Base-by-base conservation (phyloP, 2,797 vertebrate genomes). In the Melanotaenia maccullochi region DNA sequence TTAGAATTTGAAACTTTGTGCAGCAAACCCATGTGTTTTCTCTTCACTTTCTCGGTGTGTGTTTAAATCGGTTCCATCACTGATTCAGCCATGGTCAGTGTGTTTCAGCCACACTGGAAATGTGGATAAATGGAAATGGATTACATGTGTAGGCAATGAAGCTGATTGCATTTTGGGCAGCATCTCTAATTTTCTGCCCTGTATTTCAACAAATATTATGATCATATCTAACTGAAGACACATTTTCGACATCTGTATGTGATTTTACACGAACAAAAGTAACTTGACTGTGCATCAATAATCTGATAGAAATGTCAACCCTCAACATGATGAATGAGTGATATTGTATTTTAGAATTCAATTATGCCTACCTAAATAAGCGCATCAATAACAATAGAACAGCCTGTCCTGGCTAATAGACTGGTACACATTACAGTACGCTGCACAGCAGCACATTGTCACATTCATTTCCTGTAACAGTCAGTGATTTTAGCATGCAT, bases 381-480 rank as follows among this genome's bases (percentile, higher is more conserved):
- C 87, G 81, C 89, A 92, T 92, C 88, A 88, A 89, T 90, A 90
- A 90, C 87, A 86, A 87, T 77, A 82, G 68, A 86, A 76, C 69
- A 65, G 62, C 67, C 82, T 83, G 87, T 85, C 86, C 76, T 68
- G 69, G 61, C 68, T 86, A 81, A 85, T 76, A 81, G 78, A 76
- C 72, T 68, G 24, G 44, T 65, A 30, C 65, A 73, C 71, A 63
- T 49, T 62, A 36, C 71, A 58, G 57, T 68, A 30, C 52, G 59
- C 57, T 51, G 61, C 60, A 75, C 70, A 59, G 61, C 73, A 59
- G 62, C 32, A 13, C 35, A 16, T 32, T 38, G 60, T 73, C 36
- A 25, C 60, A 60, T 76, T 86, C n/a, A 76, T 86, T 86, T 81
- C 78, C 76, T 74, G 51, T 60, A 44, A 40, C 73, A 25, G 25